phyloP scores from a whole-genome alignment of 2,797 vertebrate species.

The Antennarius maculatus region DNA sequence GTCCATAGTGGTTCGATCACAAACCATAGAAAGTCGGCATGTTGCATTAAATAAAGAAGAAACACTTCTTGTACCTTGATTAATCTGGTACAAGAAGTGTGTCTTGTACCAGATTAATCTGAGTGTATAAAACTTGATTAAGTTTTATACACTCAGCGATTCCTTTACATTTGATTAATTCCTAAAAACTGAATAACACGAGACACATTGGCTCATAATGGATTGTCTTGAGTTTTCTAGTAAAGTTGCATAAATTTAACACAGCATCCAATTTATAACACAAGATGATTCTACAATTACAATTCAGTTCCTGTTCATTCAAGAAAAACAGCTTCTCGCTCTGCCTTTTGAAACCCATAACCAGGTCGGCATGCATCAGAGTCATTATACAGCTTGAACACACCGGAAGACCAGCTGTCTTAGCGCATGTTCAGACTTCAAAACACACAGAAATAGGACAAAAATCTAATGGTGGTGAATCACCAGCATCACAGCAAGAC shows the following conservation, averaged over 20 bases:
- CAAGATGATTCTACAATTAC: not conserved
- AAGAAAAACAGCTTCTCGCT: slow-evolving; percentile 1
- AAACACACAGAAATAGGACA: slow-evolving; percentile 45
- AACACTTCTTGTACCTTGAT: not conserved
- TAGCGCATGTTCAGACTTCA: slow-evolving; percentile 38
- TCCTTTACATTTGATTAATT: not conserved
- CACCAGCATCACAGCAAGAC: slow-evolving; percentile 62
- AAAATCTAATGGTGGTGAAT: slow-evolving; percentile 33
- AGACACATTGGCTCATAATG: not conserved
- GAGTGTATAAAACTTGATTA: not conserved
- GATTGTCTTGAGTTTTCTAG: not conserved
- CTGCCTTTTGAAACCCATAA: slow-evolving; percentile 27
- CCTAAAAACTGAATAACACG: slow-evolving; percentile 1
- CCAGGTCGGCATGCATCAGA: slow-evolving; percentile 46
- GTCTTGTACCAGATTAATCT: too few relatives aligned
- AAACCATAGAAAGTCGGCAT: not conserved
- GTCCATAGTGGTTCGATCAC: slow-evolving; percentile 17
- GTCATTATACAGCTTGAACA: slow-evolving; percentile 34
- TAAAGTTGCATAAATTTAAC: not conserved
- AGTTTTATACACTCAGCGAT: not conserved
- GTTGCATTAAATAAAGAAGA: not conserved
- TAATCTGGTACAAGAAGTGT: too few relatives aligned
- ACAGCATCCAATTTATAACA: not conserved
- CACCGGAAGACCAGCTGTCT: slow-evolving; percentile 47
- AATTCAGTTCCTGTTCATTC: not conserved